A percentile compares a stretch with the other conserved stretches of the same genome.
phyloP scores from a whole-genome alignment of 2,113 vertebrate species.

The Globicephala melas region DNA sequence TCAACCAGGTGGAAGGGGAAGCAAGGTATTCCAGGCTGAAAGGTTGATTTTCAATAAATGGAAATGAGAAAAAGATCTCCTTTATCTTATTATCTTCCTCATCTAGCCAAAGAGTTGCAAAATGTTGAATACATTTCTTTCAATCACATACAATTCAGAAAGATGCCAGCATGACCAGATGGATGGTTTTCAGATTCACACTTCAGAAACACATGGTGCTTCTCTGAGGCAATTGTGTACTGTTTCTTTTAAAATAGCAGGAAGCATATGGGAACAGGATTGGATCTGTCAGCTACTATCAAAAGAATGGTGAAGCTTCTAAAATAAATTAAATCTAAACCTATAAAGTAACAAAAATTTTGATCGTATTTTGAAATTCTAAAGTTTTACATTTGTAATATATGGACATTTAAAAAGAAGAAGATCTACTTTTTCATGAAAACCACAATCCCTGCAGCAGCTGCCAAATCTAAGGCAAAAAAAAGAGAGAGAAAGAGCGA shows the following conservation, averaged over 20 bases:
- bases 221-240: conserved; percentile 66
- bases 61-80: not conserved
- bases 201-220: conserved; percentile 65
- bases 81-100: conserved; percentile 10
- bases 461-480: not conserved
- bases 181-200: conserved; percentile 68
- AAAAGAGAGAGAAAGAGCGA: not conserved
- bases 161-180: conserved; percentile 65
- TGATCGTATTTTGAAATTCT: conserved; percentile 61
- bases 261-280: conserved; percentile 74
- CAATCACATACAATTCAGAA: conserved; percentile 51
- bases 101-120: conserved; percentile 31
- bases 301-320: conserved; percentile 61
- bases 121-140: conserved; percentile 63
- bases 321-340: conserved; percentile 66
- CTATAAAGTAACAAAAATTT: conserved; percentile 48
- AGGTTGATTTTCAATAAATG: conserved; percentile 23
- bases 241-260: conserved; percentile 76
- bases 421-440: not conserved
- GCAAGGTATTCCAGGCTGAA: not conserved
- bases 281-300: conserved; percentile 67
- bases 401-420: not conserved
- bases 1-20: not conserved
- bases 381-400: conserved; percentile 56
- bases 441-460: not conserved